Evolutionary conservation across 2,888 invertebrate genomes (phyloP).

Genomic region (Aethes cnicana): DNA sequence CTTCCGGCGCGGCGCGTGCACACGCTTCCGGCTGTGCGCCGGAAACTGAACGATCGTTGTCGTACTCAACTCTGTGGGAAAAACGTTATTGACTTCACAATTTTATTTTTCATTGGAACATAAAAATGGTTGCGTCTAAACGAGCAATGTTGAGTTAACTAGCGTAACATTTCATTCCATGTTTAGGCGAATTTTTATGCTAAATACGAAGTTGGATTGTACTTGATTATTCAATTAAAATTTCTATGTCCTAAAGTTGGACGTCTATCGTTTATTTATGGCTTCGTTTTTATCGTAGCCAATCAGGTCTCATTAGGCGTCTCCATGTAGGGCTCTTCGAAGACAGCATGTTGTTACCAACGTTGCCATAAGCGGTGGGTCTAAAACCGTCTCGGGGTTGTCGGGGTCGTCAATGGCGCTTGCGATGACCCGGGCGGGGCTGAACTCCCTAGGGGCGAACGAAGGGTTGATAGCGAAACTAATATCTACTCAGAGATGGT

Average conservation of each 20-base stretch:
- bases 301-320: conserved; percentile 4
- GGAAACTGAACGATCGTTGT: conserved; percentile 25
- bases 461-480: conserved; percentile 47
- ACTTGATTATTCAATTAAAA: conserved; percentile 23
- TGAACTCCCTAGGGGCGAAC: conserved; percentile 40
- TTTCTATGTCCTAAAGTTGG: conserved; percentile 2
- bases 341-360: neutral
- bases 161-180: neutral
- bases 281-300: conserved; percentile 9
- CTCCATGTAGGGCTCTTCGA: conserved; percentile 18
- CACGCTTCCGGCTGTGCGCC: conserved; percentile 28
- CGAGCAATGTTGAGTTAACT: neutral
- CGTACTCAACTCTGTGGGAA: conserved; percentile 27
- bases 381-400: conserved; percentile 1
- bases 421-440: conserved; percentile 59
- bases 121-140: neutral
- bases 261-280: conserved; percentile 3
- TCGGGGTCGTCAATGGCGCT: conserved; percentile 50
- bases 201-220: neutral
- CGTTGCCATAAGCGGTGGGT: conserved; percentile 8
- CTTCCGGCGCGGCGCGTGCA: conserved; percentile 43
- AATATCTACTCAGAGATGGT: no score
- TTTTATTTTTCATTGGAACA: conserved; percentile 5
- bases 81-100: conserved; percentile 19
- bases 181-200: neutral